A percentile compares a stretch with the other conserved stretches of the same genome.
These are phyloP conservation scores for Platerodrilus igneus DNA, from an alignment of 2,888 invertebrate species.

Conservation along the genomic window DNA sequence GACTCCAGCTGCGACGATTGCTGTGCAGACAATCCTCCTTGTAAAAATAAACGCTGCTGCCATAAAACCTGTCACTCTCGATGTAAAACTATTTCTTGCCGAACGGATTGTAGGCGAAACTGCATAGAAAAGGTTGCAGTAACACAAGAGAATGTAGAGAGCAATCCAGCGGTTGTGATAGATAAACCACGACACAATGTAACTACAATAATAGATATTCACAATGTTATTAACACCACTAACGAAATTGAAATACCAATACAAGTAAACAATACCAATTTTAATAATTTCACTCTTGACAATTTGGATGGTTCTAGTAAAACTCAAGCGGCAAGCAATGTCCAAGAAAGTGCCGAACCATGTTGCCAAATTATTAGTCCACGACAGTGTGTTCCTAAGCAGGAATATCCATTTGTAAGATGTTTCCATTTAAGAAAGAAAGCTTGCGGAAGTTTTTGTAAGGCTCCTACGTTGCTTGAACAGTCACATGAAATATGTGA, in stretches of 20 bases:
- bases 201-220: slow-evolving; percentile 45
- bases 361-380: slow-evolving; percentile 46
- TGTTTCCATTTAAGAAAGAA: slow-evolving; percentile 43
- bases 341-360: slow-evolving; percentile 11
- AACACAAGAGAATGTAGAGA: background rate
- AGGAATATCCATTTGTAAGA: slow-evolving; percentile 34
- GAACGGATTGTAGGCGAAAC: slow-evolving; percentile 36
- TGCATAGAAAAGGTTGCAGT: slow-evolving; percentile 19
- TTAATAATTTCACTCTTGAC: slow-evolving; percentile 42
- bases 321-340: background rate
- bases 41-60: slow-evolving; percentile 42
- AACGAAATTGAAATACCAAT: slow-evolving; percentile 46
- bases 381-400: slow-evolving; percentile 39
- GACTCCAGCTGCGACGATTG: slow-evolving; percentile 29
- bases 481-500: slow-evolving; percentile 37
- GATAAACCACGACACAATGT: slow-evolving; percentile 37
- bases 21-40: slow-evolving; percentile 34
- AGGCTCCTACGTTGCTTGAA: slow-evolving; percentile 40
- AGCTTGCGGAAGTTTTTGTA: slow-evolving; percentile 42
- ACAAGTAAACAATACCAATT: slow-evolving; percentile 42
- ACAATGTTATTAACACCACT: slow-evolving; percentile 46
- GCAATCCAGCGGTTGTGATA: slow-evolving; percentile 8
- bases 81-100: slow-evolving; percentile 39
- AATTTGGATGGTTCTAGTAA: background rate
- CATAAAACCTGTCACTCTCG: slow-evolving; percentile 43